Percentiles rank a stretch among this genome's conserved stretches.
phyloP scores from a whole-genome alignment of 2,113 vertebrate species.

The Trematocara macrostoma region DNA sequence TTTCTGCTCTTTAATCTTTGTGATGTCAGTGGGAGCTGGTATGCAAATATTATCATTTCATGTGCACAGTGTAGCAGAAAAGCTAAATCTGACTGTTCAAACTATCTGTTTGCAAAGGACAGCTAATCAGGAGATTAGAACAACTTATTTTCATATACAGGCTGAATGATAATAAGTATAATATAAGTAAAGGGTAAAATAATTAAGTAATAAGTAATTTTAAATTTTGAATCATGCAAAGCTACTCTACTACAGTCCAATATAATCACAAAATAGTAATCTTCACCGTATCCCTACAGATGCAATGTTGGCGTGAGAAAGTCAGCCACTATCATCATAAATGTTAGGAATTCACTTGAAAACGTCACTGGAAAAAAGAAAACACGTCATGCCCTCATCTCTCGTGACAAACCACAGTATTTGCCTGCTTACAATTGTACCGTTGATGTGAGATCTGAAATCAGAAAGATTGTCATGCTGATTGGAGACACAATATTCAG shows the following conservation, averaged over 20 bases:
- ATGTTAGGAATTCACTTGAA: neutral
- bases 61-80: neutral
- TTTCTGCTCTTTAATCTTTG: neutral
- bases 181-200: neutral
- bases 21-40: neutral
- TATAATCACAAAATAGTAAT: neutral
- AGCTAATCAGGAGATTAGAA: neutral
- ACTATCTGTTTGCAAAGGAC: neutral
- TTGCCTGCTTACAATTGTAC: conserved; percentile 1
- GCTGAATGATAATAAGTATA: neutral
- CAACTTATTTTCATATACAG: neutral
- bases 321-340: neutral
- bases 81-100: neutral
- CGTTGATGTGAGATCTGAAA: conserved; percentile 39
- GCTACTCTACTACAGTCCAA: neutral
- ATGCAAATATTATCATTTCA: neutral
- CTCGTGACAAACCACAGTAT: conserved; percentile 19
- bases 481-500: conserved; percentile 17
- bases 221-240: neutral
- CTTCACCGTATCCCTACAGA: neutral
- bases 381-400: conserved; percentile 25
- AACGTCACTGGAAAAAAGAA: neutral
- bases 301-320: neutral
- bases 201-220: neutral
- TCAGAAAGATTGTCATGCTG: conserved; percentile 35